Evolutionary conservation across 2,888 invertebrate species (phyloP), one percentile per base, ranked within the genome.

Genomic region (Agriopis leucophaearia): DNA sequence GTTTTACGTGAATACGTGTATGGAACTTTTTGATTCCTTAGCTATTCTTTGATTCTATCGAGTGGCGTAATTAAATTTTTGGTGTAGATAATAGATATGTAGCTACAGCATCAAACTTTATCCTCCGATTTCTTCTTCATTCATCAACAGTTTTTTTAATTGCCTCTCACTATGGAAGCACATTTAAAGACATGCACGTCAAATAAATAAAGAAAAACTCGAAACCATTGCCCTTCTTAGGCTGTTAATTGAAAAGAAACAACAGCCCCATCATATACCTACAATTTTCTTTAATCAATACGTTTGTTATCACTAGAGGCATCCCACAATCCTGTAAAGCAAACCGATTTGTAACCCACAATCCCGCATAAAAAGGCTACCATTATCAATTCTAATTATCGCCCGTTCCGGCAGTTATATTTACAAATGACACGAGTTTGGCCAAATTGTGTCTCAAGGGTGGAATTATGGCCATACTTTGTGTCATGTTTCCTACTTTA

Each of bases 401-500:
- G 15, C 65, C 45, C 13, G 45, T 60, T 50, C 68, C 60, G 60
- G 60, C 64, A 64, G 59, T 71, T 66, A 72, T 74, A 70, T 71
- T 73, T 69, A 70, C 65, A 71, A 75, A 72, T 71, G 69, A 72
- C 66, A 60, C 65, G 72, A 70, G 68, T 71, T 68, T 47, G 67
- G 51, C 66, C 64, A 69, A 70, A 72, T 75, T 74, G 61, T 62
- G 71, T 71, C 75, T 72, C 75, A 51, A 66, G 74, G 74, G 75
- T 69, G 65, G 51, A 72, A 64, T 75, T 72, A 74, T 75, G 55
- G 69, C 64, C 59, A 71, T 72, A 75, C 73, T 75, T 75, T 73
- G 73, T 74, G 67, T 71, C 73, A 60, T 73, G 68, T 75, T 72
- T 16, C 61, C 45, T 71, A 67, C 60, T 75, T 73, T 75, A 75